Evolutionary conservation across 2,888 invertebrate genomes (phyloP).

Genomic region (Noctua comes): DNA sequence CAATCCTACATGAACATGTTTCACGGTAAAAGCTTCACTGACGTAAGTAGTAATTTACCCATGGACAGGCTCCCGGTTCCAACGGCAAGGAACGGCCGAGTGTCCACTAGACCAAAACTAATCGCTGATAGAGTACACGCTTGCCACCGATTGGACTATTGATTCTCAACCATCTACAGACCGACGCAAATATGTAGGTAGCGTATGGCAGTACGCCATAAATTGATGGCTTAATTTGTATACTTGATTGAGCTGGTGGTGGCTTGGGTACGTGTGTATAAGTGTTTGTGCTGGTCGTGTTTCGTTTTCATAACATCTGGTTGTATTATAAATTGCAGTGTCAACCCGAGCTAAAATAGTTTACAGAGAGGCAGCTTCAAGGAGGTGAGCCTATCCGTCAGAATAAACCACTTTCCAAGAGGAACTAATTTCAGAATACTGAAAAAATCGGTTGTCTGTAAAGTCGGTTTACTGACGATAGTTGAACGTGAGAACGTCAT

Average conservation of each 20-base stretch:
- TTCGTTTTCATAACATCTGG: not conserved
- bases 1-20: conserved; percentile 42
- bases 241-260: conserved; percentile 24
- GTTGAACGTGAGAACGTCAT: too few species aligned
- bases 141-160: conserved; percentile 87
- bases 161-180: conserved; percentile 78
- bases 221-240: conserved; percentile 63
- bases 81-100: conserved; percentile 80
- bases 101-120: conserved; percentile 88
- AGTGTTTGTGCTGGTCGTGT: conserved; percentile 4
- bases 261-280: not conserved
- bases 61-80: conserved; percentile 71
- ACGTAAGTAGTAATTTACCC: conserved; percentile 76
- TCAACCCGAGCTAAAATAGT: not conserved
- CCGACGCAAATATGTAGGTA: conserved; percentile 63
- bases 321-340: not conserved
- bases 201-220: conserved; percentile 57
- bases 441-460: too few species aligned
- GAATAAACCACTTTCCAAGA: too few species aligned
- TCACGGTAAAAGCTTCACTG: conserved; percentile 59
- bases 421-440: too few species aligned
- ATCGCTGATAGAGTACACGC: conserved; percentile 89
- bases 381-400: too few species aligned
- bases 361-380: too few species aligned
- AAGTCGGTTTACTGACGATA: too few species aligned